Evolutionary conservation across 2,113 vertebrate species (phyloP).

Genomic region (Elgaria multicarinata): DNA sequence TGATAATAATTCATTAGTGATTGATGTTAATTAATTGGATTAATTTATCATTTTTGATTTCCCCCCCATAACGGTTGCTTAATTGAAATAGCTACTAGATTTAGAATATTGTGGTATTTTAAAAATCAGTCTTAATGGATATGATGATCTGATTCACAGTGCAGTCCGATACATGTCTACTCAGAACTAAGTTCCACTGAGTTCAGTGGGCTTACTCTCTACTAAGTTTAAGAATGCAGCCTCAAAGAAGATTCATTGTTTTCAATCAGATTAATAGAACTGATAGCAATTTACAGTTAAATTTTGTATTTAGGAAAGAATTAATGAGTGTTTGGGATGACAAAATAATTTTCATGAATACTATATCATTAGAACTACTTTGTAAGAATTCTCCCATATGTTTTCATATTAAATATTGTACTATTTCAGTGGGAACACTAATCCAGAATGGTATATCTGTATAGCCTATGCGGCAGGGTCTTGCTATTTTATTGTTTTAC

Average conservation of each 20-base stretch:
- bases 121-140: neutral
- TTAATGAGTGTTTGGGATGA: neutral
- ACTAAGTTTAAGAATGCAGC: neutral
- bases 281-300: neutral
- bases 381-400: neutral
- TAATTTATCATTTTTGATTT: neutral
- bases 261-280: neutral
- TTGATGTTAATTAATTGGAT: neutral
- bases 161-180: too few relatives aligned
- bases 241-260: neutral
- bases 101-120: neutral
- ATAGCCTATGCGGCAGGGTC: too few relatives aligned
- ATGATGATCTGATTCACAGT: neutral
- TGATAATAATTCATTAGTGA: neutral
- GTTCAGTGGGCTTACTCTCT: neutral
- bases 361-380: neutral
- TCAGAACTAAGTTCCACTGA: neutral
- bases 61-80: neutral
- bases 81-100: neutral
- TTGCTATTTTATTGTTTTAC: too few relatives aligned
- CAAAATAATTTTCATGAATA: neutral
- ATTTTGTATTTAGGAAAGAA: neutral
- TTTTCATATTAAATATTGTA: slow-evolving; percentile 2
- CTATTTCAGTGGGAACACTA: neutral
- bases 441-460: neutral